These are phyloP conservation scores for Sesia apiformis DNA, from an alignment of 2,888 invertebrate genomes.

Conservation along the genomic window DNA sequence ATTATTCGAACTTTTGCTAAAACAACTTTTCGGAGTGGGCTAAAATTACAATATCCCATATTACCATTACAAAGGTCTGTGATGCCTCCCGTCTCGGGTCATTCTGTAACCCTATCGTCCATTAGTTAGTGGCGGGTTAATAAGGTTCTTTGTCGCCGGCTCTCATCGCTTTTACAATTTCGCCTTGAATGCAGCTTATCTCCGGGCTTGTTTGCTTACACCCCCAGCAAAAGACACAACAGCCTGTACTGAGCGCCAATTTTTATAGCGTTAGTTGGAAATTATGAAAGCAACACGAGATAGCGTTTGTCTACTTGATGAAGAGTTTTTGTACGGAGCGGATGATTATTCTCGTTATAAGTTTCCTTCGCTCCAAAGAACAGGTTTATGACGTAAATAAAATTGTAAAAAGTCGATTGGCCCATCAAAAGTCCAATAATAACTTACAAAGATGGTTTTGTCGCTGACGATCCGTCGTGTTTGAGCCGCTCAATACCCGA, in stretches of 20 bases:
- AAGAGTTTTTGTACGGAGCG: slow-evolving; percentile 19
- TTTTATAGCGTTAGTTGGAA: slow-evolving; percentile 46
- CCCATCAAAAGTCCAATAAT: slow-evolving; percentile 25
- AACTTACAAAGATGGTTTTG: slow-evolving; percentile 41
- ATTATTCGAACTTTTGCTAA: background rate
- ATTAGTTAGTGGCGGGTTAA: slow-evolving; percentile 65
- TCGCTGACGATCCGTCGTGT: slow-evolving; percentile 38
- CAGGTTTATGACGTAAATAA: background rate
- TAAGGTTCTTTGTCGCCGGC: slow-evolving; percentile 59
- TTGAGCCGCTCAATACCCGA: slow-evolving; percentile 48
- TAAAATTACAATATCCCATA: slow-evolving; percentile 38
- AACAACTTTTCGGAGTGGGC: slow-evolving; percentile 17
- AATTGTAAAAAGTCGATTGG: slow-evolving; percentile 8
- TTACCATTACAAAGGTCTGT: slow-evolving; percentile 44
- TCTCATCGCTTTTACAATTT: slow-evolving; percentile 58
- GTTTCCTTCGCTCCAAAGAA: slow-evolving; percentile 1
- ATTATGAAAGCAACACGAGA: slow-evolving; percentile 11
- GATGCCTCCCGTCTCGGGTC: slow-evolving; percentile 25
- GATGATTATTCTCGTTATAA: slow-evolving; percentile 2
- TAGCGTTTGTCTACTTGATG: slow-evolving; percentile 22
- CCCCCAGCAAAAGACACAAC: slow-evolving; percentile 33
- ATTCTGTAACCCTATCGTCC: slow-evolving; percentile 53
- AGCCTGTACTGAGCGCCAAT: slow-evolving; percentile 31
- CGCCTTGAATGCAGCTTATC: slow-evolving; percentile 64
- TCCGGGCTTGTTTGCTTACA: slow-evolving; percentile 54